These are phyloP conservation scores for Prunella himalayana DNA, from an alignment of 2,113 vertebrate genomes.

Conservation along the genomic window DNA sequence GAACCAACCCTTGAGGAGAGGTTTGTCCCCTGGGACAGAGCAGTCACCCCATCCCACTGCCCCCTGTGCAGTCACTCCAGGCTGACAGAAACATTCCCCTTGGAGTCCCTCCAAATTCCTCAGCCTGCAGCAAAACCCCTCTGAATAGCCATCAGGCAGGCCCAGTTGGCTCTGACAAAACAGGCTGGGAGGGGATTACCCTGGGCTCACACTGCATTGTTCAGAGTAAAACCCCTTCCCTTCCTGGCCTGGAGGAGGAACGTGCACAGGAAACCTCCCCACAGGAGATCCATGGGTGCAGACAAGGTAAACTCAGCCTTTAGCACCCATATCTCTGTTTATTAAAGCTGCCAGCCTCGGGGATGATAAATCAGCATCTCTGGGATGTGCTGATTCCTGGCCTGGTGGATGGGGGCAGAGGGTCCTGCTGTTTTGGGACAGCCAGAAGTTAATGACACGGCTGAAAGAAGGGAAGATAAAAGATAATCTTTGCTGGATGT, in stretches of 20 bases:
- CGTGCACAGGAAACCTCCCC: neutral
- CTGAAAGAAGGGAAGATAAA: neutral
- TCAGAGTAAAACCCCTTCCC: neutral
- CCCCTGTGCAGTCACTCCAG: neutral
- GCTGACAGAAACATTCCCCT: neutral
- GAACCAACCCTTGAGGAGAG: neutral
- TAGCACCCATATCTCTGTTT: neutral
- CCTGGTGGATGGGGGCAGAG: neutral
- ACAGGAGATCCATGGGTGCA: neutral
- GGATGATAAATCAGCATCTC: neutral
- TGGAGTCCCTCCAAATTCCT: conserved; percentile 39
- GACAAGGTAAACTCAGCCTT: neutral
- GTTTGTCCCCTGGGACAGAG: neutral
- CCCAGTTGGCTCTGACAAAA: neutral
- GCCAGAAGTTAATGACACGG: neutral
- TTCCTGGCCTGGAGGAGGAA: neutral
- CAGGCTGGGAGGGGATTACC: neutral
- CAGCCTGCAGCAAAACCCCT: conserved; percentile 19
- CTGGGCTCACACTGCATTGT: neutral
- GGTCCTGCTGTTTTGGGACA: neutral
- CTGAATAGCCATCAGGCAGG: neutral
- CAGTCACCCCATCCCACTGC: neutral
- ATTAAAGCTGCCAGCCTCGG: neutral
- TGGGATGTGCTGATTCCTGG: neutral
- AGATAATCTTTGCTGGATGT: neutral